Conservation (phyloP, 2,888 invertebrate genomes). For the Physocephala rufipes region DNA sequence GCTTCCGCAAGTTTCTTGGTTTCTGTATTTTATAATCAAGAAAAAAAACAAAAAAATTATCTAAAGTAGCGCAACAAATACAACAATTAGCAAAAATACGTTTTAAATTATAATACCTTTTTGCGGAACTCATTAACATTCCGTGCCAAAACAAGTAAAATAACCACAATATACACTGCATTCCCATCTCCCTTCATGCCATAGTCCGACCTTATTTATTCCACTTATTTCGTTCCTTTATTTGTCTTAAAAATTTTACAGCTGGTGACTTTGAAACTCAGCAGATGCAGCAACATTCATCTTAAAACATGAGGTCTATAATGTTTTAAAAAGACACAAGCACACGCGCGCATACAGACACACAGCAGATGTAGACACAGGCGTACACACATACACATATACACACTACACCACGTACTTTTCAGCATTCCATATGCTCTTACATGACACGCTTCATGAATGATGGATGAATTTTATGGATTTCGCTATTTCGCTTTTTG, state of each 20-base stretch:
- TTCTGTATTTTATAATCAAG: too few relatives aligned
- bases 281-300: neutral
- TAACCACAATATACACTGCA: neutral
- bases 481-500: constrained; percentile 1
- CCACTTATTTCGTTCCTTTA: neutral
- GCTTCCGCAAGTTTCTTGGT: too few relatives aligned
- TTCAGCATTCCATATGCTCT: too few relatives aligned
- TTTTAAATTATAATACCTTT: constrained; percentile 22
- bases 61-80: neutral
- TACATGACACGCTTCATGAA: constrained; percentile 17
- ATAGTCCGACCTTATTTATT: neutral
- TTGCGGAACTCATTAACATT: constrained; percentile 35
- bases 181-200: neutral
- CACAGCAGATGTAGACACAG: neutral
- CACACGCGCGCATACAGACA: neutral
- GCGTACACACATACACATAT: neutral
- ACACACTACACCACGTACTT: neutral
- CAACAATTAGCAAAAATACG: constrained; percentile 12
- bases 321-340: neutral
- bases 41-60: too few relatives aligned
- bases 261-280: constrained; percentile 28
- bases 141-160: constrained; percentile 2
- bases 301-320: neutral
- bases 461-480: constrained; percentile 37
- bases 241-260: constrained; percentile 26